phyloP scores from a whole-genome alignment of 2,797 vertebrate species.

The Ceyx erithaca region DNA sequence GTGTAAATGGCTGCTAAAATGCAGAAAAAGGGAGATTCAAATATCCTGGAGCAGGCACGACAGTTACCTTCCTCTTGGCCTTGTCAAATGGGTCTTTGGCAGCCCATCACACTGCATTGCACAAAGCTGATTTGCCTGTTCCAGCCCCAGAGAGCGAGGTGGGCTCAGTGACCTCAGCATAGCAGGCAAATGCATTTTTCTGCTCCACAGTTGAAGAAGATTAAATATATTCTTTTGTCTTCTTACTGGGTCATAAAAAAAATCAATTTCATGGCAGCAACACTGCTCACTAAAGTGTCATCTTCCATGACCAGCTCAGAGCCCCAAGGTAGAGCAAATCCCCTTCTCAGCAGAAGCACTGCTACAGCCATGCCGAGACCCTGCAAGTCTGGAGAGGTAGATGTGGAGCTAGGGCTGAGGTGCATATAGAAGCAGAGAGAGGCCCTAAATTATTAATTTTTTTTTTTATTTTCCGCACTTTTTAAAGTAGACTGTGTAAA shows the following conservation, averaged over 20 bases:
- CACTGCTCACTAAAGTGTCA: background rate
- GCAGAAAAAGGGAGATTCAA: background rate
- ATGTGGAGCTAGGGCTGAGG: rapidly evolving
- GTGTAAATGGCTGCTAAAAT: background rate
- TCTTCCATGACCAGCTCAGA: background rate
- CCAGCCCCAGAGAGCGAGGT: background rate
- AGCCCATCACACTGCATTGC: background rate
- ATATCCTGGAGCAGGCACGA: background rate
- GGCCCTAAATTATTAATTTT: background rate
- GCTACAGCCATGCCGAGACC: background rate
- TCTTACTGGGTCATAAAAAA: background rate
- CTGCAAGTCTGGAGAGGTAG: no score
- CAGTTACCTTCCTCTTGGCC: background rate
- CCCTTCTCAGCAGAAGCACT: background rate
- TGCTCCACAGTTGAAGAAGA: background rate
- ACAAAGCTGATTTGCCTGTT: background rate
- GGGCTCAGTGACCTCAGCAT: background rate
- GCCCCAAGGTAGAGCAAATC: background rate
- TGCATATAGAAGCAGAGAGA: background rate
- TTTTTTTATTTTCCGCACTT: background rate
- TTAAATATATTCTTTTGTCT: background rate
- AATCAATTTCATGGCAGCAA: background rate
- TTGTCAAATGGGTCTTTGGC: background rate
- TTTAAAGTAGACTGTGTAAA: background rate
- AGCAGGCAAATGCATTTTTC: background rate